Percentiles rank a stretch among this genome's conserved stretches.
Evolutionary conservation across 2,113 vertebrate genomes (phyloP).

Genomic region (Hemichromis elongatus): DNA sequence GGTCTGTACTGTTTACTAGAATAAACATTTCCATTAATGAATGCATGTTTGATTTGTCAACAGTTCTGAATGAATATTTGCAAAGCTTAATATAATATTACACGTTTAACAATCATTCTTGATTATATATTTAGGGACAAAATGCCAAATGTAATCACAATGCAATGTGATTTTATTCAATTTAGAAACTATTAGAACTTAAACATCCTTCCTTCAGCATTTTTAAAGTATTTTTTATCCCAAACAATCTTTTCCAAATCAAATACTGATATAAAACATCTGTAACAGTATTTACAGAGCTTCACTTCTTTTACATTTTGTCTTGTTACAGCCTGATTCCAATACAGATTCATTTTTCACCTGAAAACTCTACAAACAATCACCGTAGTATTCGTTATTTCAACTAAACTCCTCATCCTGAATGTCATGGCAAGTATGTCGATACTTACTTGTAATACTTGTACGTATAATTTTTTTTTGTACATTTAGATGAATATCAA

Average conservation of each 20-base stretch:
- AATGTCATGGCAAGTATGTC: neutral
- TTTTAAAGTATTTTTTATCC: neutral
- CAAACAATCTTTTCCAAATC: neutral
- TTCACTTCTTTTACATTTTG: neutral
- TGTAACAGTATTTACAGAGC: neutral
- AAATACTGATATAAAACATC: neutral
- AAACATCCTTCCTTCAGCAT: neutral
- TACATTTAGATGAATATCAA: neutral
- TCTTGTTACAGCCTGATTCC: neutral
- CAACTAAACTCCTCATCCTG: neutral
- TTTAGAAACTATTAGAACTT: neutral
- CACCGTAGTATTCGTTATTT: neutral
- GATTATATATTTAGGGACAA: neutral
- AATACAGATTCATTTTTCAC: neutral
- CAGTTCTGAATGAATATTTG: neutral
- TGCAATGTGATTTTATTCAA: neutral
- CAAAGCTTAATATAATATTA: neutral
- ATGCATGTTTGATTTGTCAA: neutral
- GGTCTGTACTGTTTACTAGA: constrained; percentile 78
- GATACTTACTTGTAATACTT: neutral
- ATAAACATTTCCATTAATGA: constrained; percentile 75
- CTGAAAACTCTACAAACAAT: neutral
- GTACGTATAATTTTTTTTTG: neutral
- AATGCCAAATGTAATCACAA: neutral
- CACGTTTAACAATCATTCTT: neutral